Evolutionary conservation across 2,888 invertebrate species (phyloP), one percentile per base, ranked within the genome.

Genomic region (Cremastinae sp.): DNA sequence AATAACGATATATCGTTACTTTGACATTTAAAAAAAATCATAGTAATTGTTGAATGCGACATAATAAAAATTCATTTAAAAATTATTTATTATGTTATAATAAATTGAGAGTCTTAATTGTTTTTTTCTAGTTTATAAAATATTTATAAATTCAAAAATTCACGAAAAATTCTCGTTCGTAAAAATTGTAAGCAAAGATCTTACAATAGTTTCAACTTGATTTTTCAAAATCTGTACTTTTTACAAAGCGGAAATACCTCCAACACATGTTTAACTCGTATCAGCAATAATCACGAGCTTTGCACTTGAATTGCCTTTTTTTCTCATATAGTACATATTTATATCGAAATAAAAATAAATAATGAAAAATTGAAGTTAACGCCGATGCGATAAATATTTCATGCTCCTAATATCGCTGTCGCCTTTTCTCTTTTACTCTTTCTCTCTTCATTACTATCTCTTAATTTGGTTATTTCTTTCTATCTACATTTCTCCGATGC

Each of bases 211-310:
- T n/a, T n/a, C n/a, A n/a, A n/a, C n/a, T n/a, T n/a, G n/a, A n/a
- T n/a, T n/a, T n/a, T n/a, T n/a, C n/a, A n/a, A n/a, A n/a, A n/a
- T n/a, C n/a, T n/a, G n/a, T n/a, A n/a, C n/a, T n/a, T 36, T 18
- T 18, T 41, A 38, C 18, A 38, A 7, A 16, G n/a, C 71, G 36
- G 64, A 36, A 75, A 20, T 16, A 41, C 56, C 65, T 51, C 49
- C 64, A 74, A 62, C 2, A 28, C 28, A 28, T 56, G 38, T 2
- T 66, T 66, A 56, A 66, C 68, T 73, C 69, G 43, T 47, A 38
- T 53, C 62, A 54, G 72, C 72, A 58, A 73, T 76, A 72, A 75
- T 77, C 70, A 78, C 66, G 64, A 68, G 71, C 75, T 78, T 78
- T 78, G 78, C 75, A 78, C 72, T 53, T 34, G 2, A 38, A 51